Percentiles rank a stretch among this genome's conserved stretches.
Conservation (phyloP, 2,888 invertebrate species). For the Cataglyphis cursor region DNA sequence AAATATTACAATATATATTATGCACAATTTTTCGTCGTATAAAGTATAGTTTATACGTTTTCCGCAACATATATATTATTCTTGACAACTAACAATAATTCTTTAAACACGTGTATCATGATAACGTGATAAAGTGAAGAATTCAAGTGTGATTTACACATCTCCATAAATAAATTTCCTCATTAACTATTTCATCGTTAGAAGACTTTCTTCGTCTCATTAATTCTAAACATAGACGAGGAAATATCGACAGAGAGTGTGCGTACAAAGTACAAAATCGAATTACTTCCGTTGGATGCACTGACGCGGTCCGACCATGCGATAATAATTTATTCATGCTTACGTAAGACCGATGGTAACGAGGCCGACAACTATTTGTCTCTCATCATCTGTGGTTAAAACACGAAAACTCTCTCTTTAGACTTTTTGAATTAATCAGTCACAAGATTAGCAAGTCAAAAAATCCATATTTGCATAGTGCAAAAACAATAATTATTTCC, state of each 20-base stretch:
- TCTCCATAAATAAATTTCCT: not conserved
- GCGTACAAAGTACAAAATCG: constrained; percentile 21
- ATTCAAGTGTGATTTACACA: not conserved
- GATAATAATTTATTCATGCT: constrained; percentile 51
- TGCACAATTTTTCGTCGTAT: not conserved
- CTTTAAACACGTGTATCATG: not conserved
- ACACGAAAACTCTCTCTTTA: not conserved
- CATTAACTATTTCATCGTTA: not conserved
- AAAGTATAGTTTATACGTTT: not conserved
- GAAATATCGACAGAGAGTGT: constrained; percentile 6
- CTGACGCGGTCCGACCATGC: not conserved
- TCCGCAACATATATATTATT: not conserved
- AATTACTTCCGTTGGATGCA: constrained; percentile 46
- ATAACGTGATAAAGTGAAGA: not conserved
- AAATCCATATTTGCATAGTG: not conserved
- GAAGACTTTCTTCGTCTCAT: not conserved
- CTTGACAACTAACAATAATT: not conserved
- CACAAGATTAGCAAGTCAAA: not conserved
- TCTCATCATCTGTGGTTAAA: no score
- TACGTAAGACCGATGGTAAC: constrained; percentile 39
- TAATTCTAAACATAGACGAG: constrained; percentile 34
- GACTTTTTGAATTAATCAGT: not conserved
- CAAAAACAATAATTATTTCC: not conserved
- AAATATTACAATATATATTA: not conserved
- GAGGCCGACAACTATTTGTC: constrained; percentile 22